These are phyloP conservation scores for Druon quercuslanigerum DNA, from an alignment of 1,140 invertebrate genomes.

Conservation along the genomic window DNA sequence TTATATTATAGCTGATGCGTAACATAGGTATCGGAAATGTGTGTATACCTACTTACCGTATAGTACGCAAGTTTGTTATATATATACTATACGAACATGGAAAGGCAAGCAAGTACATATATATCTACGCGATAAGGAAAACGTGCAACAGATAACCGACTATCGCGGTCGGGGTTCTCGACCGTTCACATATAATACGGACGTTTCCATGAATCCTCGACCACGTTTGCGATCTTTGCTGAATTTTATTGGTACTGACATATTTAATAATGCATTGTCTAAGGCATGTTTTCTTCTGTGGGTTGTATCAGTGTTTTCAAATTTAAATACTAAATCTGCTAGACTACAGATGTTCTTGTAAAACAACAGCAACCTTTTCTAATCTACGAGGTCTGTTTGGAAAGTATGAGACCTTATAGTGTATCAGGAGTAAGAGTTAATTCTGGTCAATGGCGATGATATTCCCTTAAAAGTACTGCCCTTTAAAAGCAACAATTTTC, in stretches of 20 bases:
- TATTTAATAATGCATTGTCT: not conserved
- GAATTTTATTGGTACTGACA: not conserved
- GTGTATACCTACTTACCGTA: not conserved
- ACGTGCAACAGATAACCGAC: slow-evolving; percentile 27
- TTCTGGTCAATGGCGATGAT: too few relatives aligned
- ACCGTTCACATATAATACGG: not conserved
- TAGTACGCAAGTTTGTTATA: slow-evolving; percentile 14
- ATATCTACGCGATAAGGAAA: slow-evolving; percentile 5
- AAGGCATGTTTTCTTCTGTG: not conserved
- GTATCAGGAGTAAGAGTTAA: too few relatives aligned
- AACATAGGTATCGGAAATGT: slow-evolving; percentile 6
- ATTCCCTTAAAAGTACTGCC: too few relatives aligned
- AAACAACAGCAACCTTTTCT: too few relatives aligned
- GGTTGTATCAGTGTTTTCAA: not conserved
- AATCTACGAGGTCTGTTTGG: too few relatives aligned
- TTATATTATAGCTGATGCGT: slow-evolving; percentile 16
- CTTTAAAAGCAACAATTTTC: too few relatives aligned
- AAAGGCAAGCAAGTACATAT: slow-evolving; percentile 10
- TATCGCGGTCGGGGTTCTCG: slow-evolving; percentile 21
- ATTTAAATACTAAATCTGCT: too few relatives aligned
- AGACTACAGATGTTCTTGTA: too few relatives aligned
- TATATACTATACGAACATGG: not conserved
- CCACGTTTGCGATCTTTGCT: not conserved
- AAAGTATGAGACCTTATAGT: too few relatives aligned
- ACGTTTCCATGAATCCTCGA: not conserved